phyloP scores from a whole-genome alignment of 2,888 invertebrate genomes.

The Volucella inflata region DNA sequence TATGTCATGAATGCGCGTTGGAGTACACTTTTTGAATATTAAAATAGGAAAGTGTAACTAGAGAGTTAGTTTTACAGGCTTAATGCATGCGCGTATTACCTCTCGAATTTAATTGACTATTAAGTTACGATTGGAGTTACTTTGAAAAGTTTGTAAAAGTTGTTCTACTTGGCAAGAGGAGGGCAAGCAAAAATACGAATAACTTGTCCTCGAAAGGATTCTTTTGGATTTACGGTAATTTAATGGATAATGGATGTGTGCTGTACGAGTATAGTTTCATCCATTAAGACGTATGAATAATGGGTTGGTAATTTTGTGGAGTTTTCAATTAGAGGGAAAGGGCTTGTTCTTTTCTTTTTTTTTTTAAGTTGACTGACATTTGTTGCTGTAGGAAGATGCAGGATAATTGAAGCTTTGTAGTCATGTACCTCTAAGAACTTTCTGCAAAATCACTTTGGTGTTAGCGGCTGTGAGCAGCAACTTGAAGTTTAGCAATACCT shows the following conservation, averaged over 20 bases:
- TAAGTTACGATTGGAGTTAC: conserved; percentile 72
- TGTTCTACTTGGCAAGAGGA: not conserved
- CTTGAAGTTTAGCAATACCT: too few relatives aligned
- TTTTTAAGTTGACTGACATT: too few relatives aligned
- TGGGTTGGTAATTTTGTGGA: not conserved
- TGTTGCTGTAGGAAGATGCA: too few relatives aligned
- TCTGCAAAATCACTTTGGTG: too few relatives aligned
- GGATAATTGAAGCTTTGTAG: too few relatives aligned
- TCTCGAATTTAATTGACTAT: conserved; percentile 72
- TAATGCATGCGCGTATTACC: conserved; percentile 73
- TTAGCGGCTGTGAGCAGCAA: too few relatives aligned
- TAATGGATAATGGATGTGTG: conserved; percentile 45
- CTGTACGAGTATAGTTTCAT: not conserved
- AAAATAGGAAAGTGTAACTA: conserved; percentile 43
- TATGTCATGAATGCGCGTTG: conserved; percentile 38
- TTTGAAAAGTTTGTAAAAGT: conserved; percentile 66
- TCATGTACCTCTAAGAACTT: too few relatives aligned
- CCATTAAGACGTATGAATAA: conserved; percentile 35
- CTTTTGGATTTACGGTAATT: conserved; percentile 44
- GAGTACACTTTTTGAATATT: conserved; percentile 67
- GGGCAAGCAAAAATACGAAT: not conserved
- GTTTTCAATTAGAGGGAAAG: not conserved
- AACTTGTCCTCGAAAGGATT: conserved; percentile 9
- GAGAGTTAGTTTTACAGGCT: conserved; percentile 40
- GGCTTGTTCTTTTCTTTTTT: too few relatives aligned